phyloP scores from a whole-genome alignment of 1,140 invertebrate genomes.

The Trissolcus basalis region DNA sequence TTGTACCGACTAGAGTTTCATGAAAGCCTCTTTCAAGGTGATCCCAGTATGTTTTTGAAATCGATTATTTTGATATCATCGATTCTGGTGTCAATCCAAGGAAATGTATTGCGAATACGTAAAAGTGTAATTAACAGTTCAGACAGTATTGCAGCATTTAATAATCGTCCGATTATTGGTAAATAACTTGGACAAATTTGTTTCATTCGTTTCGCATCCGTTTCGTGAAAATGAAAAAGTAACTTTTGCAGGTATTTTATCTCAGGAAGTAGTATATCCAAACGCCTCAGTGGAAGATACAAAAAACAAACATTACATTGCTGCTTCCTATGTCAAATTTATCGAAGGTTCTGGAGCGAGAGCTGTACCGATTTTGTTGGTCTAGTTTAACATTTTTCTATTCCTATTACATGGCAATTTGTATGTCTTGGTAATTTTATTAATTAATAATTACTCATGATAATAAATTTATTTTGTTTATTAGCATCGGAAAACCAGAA shows the following conservation, averaged over 20 bases:
- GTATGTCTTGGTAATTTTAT: too few species aligned
- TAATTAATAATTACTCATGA: too few species aligned
- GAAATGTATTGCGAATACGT: too few species aligned
- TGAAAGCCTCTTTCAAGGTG: too few species aligned
- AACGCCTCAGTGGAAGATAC: slow-evolving; percentile 72
- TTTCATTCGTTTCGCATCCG: too few species aligned
- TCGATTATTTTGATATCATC: too few species aligned
- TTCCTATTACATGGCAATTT: too few species aligned
- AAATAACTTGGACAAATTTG: slow-evolving; percentile 1
- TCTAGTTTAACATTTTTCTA: slow-evolving; percentile 68
- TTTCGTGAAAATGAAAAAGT: background rate
- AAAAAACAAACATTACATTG: slow-evolving; percentile 82
- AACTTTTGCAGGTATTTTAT: slow-evolving; percentile 77
- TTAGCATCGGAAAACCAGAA: slow-evolving; percentile 79
- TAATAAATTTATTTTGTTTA: background rate
- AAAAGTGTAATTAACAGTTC: too few species aligned
- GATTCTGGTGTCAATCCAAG: too few species aligned
- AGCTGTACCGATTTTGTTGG: slow-evolving; percentile 86
- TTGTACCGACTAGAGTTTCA: too few species aligned
- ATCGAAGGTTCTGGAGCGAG: slow-evolving; percentile 88
- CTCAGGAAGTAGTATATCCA: slow-evolving; percentile 77
- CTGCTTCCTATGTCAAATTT: slow-evolving; percentile 91
- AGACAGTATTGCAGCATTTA: background rate
- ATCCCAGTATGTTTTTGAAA: too few species aligned
- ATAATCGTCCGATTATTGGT: slow-evolving; percentile 31